These are phyloP conservation scores for Ivindomyrus marchei DNA, from an alignment of 2,113 vertebrate species.

Conservation along the genomic window DNA sequence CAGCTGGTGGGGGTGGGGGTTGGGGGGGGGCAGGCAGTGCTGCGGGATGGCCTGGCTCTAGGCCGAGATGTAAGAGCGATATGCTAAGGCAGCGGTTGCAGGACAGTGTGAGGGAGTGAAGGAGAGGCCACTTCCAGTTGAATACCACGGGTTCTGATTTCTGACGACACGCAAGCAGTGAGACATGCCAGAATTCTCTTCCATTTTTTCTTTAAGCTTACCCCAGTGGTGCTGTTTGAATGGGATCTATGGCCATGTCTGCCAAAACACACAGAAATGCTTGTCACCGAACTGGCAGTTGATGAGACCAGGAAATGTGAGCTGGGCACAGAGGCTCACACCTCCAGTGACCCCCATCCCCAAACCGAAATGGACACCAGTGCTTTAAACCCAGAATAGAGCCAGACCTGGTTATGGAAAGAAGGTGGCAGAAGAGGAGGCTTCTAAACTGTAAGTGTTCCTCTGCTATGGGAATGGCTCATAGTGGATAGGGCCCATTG, in stretches of 20 bases:
- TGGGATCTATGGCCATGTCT: neutral
- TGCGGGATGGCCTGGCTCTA: constrained; percentile 15
- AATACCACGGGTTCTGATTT: constrained; percentile 1
- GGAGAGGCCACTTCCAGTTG: neutral
- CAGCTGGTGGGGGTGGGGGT: constrained; percentile 26
- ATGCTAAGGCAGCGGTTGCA: constrained; percentile 61
- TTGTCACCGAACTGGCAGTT: neutral
- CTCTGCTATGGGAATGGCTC: neutral
- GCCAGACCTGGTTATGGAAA: neutral
- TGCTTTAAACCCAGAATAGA: neutral
- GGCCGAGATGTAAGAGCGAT: constrained; percentile 55
- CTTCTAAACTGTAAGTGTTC: neutral
- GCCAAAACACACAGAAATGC: neutral
- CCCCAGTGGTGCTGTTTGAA: neutral
- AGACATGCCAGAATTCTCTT: neutral
- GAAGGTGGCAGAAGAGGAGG: neutral
- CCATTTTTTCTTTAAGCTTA: constrained; percentile 6
- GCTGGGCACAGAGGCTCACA: neutral
- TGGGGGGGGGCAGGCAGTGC: neutral
- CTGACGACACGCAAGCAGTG: neutral
- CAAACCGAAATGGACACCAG: neutral
- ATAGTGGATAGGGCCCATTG: no score
- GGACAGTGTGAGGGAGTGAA: neutral
- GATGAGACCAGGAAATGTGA: constrained; percentile 9
- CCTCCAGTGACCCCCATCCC: neutral